Percentiles rank a stretch among this genome's conserved stretches.
These are phyloP conservation scores for Scaptomyza tumidula DNA, from an alignment of 2,888 invertebrate species.

Conservation along the genomic window DNA sequence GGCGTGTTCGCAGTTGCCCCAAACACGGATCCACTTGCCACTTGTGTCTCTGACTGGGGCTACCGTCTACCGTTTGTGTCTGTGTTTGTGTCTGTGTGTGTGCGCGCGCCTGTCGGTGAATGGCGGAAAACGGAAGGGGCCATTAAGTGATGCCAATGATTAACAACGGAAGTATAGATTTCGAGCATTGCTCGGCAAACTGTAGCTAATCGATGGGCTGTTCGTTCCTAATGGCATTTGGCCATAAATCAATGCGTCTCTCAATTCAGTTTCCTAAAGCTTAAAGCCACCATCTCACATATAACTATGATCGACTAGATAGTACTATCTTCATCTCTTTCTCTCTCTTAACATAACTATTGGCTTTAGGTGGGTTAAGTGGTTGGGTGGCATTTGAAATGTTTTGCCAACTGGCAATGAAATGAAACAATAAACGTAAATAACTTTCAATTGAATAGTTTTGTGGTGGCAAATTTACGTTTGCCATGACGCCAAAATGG, in stretches of 20 bases:
- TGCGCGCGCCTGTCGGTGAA: constrained; percentile 11
- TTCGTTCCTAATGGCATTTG: constrained; percentile 70
- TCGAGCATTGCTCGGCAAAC: constrained; percentile 53
- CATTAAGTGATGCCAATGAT: constrained; percentile 84
- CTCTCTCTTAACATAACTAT: constrained; percentile 23
- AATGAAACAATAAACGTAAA: constrained; percentile 79
- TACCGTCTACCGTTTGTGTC: constrained; percentile 32
- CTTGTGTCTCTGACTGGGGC: constrained; percentile 14
- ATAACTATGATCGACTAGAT: constrained; percentile 24
- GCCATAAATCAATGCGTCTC: constrained; percentile 67
- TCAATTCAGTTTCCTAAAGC: constrained; percentile 47
- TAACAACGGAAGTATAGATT: constrained; percentile 84
- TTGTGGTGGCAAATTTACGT: constrained; percentile 76
- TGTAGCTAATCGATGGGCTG: constrained; percentile 75
- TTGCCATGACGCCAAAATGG: constrained; percentile 56
- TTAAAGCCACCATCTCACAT: constrained; percentile 11
- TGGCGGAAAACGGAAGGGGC: constrained; percentile 80
- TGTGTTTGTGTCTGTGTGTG: constrained; percentile 5
- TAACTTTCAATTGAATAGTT: constrained; percentile 81
- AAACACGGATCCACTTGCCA: constrained; percentile 53
- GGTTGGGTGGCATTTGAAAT: constrained; percentile 31
- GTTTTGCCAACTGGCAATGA: constrained; percentile 63
- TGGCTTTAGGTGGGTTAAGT: constrained; percentile 13
- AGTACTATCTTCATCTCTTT: neutral
- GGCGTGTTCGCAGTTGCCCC: constrained; percentile 74